Percentiles rank a stretch among this genome's conserved stretches.
Conservation (phyloP, 2,888 invertebrate genomes). For the Tinea trinotella region DNA sequence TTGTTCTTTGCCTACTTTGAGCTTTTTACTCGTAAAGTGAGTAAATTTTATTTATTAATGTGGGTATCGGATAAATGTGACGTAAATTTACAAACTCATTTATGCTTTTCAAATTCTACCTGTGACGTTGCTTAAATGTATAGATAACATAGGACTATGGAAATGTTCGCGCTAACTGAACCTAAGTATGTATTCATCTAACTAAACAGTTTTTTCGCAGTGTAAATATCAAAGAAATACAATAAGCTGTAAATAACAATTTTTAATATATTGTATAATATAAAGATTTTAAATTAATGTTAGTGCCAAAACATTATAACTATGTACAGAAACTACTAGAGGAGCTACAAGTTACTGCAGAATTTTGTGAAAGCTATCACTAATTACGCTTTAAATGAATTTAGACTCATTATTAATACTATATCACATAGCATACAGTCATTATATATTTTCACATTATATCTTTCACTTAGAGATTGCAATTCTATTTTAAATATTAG, state of each 20-base stretch:
- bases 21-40: neutral
- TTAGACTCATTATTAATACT: neutral
- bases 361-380: slow-evolving; percentile 33
- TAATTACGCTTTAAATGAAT: slow-evolving; percentile 40
- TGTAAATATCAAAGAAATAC: slow-evolving; percentile 55
- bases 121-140: neutral
- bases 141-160: neutral
- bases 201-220: slow-evolving; percentile 10
- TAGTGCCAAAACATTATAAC: slow-evolving; percentile 57
- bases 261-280: slow-evolving; percentile 54
- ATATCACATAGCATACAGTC: too few relatives aligned
- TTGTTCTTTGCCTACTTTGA: neutral
- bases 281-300: slow-evolving; percentile 57
- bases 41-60: neutral
- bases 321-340: neutral
- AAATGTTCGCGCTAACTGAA: neutral
- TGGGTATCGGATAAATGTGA: too few relatives aligned
- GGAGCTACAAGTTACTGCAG: neutral
- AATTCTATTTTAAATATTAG: too few relatives aligned
- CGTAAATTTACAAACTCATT: too few relatives aligned
- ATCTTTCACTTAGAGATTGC: neutral
- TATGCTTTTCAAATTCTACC: neutral
- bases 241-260: slow-evolving; percentile 63
- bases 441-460: neutral
- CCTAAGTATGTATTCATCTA: neutral